These are phyloP conservation scores for Plebejus melissa DNA, from an alignment of 2,888 invertebrate genomes.

Conservation along the genomic window DNA sequence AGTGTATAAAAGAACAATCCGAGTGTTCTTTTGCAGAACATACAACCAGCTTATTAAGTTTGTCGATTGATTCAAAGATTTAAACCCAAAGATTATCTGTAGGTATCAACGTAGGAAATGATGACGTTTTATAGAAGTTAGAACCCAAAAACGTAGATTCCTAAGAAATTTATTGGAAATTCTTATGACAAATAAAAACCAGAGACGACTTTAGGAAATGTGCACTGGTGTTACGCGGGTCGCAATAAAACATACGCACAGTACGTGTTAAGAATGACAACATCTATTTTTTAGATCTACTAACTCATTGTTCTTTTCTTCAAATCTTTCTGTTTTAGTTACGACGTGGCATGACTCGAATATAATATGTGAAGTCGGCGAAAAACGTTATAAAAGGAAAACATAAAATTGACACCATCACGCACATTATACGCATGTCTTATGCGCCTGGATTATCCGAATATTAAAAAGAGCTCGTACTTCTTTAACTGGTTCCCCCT, in stretches of 20 bases:
- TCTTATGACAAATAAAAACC: conserved; percentile 22
- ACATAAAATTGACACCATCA: background rate
- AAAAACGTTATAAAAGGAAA: background rate
- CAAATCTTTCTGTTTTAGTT: conserved; percentile 3
- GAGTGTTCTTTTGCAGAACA: too few relatives aligned
- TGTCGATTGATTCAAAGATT: background rate
- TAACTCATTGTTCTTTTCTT: conserved; percentile 25
- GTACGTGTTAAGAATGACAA: conserved; percentile 21
- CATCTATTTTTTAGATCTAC: conserved; percentile 17
- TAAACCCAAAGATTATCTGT: background rate
- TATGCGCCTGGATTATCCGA: background rate
- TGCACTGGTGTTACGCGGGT: conserved; percentile 24
- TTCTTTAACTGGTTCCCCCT: background rate
- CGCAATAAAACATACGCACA: conserved; percentile 26
- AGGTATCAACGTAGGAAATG: background rate
- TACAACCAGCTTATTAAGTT: background rate
- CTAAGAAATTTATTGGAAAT: conserved; percentile 21
- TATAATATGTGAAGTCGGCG: background rate
- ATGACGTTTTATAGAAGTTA: background rate
- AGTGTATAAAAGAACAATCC: too few relatives aligned
- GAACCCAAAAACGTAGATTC: background rate
- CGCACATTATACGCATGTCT: background rate
- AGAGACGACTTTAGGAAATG: conserved; percentile 19
- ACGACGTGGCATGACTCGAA: conserved; percentile 17
- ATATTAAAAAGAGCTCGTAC: background rate